phyloP scores from a whole-genome alignment of 2,888 invertebrate genomes.

The Melanotus villosus region DNA sequence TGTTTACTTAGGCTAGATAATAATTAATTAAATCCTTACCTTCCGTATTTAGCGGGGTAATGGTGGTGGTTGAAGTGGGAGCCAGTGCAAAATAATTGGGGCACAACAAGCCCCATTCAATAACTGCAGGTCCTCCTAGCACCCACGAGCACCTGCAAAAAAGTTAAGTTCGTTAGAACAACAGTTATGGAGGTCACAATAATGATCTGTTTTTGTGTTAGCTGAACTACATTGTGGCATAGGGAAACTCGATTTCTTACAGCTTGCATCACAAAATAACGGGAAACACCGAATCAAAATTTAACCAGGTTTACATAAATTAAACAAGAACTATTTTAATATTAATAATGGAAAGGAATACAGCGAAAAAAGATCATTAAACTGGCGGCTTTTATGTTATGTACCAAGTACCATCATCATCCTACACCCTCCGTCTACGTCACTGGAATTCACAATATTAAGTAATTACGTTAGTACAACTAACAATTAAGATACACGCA shows the following conservation, averaged over 20 bases:
- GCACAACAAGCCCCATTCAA: slow-evolving; percentile 68
- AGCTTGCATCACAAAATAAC: slow-evolving; percentile 19
- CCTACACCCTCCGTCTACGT: no score
- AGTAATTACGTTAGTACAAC: neutral
- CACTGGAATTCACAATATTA: no score
- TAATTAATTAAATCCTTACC: slow-evolving; percentile 57
- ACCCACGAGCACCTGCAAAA: slow-evolving; percentile 43
- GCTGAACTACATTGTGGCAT: no score
- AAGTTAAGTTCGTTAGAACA: slow-evolving; percentile 14
- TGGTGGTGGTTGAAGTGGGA: slow-evolving; percentile 68
- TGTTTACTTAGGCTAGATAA: neutral
- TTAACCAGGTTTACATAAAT: neutral
- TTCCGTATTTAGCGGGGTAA: slow-evolving; percentile 69
- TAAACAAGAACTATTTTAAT: no score
- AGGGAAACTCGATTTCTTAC: slow-evolving; percentile 13
- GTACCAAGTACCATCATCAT: no score
- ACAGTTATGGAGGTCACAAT: slow-evolving; percentile 37
- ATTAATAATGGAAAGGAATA: no score
- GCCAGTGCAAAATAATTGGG: slow-evolving; percentile 68
- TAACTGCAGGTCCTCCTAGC: slow-evolving; percentile 44
- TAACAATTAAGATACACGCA: neutral
- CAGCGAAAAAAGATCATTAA: no score
- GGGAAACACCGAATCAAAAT: slow-evolving; percentile 14
- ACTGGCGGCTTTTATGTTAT: no score
- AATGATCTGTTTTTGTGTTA: slow-evolving; percentile 26